Evolutionary conservation across 2,113 vertebrate species (phyloP), one percentile per base, ranked within the genome.

Genomic region (Syrmaticus mikado): DNA sequence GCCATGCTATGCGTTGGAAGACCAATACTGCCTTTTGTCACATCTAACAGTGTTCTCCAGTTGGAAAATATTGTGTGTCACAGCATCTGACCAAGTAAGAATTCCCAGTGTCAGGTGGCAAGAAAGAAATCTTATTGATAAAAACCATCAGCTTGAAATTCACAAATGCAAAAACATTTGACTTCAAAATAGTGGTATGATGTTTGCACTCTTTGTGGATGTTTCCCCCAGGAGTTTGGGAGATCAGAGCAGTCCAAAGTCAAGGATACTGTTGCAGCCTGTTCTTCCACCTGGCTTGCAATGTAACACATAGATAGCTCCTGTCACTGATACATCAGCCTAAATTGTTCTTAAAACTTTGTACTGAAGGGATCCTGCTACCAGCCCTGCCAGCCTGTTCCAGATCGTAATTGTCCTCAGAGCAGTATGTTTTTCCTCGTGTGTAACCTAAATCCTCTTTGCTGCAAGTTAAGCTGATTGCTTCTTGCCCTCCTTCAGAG

Each of bases 391-490:
- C 3, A 71, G 22, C 61, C 32, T 74, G 11, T 64, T 70, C 20
- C 43, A 90, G 80, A 68, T 52, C 41, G 90, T 81, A 74, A 32
- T 32, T 30, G 1, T 20, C 24, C 72, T 80, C 46, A 64, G 0
- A 52, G 34, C 6, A 45, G 28, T 22, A 46, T 81, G 14, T 15
- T 72, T 71, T 85, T 72, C 38, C 68, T 75, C 15, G 22, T 10
- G 34, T 61, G 28, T 43, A 74, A 71, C 58, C 52, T 7, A 90
- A 96, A 96, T 94, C 95, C 55, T 92, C 76, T 90, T 93, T 83
- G 80, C 65, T 93, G 68, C 55, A 86, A 92, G 83, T 92, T 61
- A 93, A 93, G 73, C 40, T 43, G 80, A 91, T 95, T 93, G 46
- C 22, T 84, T 86, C 57, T 52, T 86, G 38, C 57, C 82, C 43